A percentile compares a stretch with the other conserved stretches of the same genome.
Conservation (phyloP, 2,797 vertebrate genomes). For the Corythornis leucogaster region DNA sequence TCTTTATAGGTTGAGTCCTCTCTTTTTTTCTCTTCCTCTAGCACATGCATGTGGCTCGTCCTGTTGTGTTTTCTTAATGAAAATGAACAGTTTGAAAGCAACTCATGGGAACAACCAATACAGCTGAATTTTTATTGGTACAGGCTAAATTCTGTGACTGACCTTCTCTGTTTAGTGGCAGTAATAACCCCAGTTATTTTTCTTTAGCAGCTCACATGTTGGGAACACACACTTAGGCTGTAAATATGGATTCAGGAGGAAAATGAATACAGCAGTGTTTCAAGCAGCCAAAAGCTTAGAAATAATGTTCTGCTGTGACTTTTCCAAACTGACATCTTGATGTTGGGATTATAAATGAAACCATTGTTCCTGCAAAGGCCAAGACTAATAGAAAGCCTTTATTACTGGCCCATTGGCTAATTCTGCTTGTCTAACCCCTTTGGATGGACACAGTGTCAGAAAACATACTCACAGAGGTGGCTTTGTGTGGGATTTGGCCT, state of each 20-base stretch:
- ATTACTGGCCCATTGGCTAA: slow-evolving; percentile 48
- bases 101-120: not conserved
- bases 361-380: slow-evolving; percentile 63
- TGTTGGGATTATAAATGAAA: slow-evolving; percentile 66
- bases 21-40: slow-evolving; percentile 7
- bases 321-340: slow-evolving; percentile 59
- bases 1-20: not conserved
- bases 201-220: slow-evolving; percentile 46
- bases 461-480: slow-evolving; percentile 66
- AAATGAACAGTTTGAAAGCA: slow-evolving; percentile 35
- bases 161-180: slow-evolving; percentile 9
- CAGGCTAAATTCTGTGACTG: slow-evolving; percentile 5
- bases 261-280: slow-evolving; percentile 57
- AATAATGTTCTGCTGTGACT: slow-evolving; percentile 66
- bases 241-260: slow-evolving; percentile 58
- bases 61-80: not conserved
- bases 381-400: slow-evolving; percentile 70
- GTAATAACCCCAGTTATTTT: slow-evolving; percentile 38
- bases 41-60: not conserved
- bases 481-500: slow-evolving; percentile 72
- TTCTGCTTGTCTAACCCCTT: slow-evolving; percentile 72
- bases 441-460: slow-evolving; percentile 67
- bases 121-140: not conserved
- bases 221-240: slow-evolving; percentile 31
- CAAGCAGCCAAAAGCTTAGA: slow-evolving; percentile 50